Conservation (phyloP, 2,888 invertebrate genomes). For the Ceriagrion tenellum region DNA sequence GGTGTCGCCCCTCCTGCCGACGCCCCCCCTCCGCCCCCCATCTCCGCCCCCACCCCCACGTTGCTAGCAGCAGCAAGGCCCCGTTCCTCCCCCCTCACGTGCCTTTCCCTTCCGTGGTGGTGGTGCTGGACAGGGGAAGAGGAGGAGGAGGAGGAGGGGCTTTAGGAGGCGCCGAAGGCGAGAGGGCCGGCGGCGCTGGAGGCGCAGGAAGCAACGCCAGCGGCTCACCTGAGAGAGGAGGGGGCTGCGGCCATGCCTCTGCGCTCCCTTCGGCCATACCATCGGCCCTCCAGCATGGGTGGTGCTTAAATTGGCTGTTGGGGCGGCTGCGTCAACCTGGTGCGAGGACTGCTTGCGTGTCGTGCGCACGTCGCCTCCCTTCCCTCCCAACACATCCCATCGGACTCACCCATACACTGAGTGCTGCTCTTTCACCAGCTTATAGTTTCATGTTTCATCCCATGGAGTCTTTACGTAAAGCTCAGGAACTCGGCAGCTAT, state of each 20-base stretch:
- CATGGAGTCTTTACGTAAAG: constrained; percentile 1
- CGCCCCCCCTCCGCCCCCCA: constrained; percentile 46
- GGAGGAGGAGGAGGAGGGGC: constrained; percentile 61
- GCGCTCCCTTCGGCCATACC: too few relatives aligned
- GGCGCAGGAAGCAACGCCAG: constrained; percentile 32
- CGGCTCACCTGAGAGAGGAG: constrained; percentile 10
- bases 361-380: not conserved
- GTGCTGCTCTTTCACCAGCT: constrained; percentile 27
- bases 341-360: not conserved
- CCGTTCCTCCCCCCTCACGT: constrained; percentile 45
- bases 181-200: constrained; percentile 46
- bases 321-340: not conserved
- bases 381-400: not conserved
- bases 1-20: constrained; percentile 44
- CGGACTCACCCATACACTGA: constrained; percentile 17
- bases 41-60: constrained; percentile 62
- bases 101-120: constrained; percentile 56
- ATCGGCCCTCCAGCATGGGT: too few relatives aligned
- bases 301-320: not conserved
- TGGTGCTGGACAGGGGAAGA: constrained; percentile 50
- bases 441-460: constrained; percentile 21
- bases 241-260: too few relatives aligned
- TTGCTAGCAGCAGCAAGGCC: constrained; percentile 57
- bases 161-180: constrained; percentile 53
- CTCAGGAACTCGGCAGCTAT: constrained; percentile 58